Percentiles rank a stretch among this genome's conserved stretches.
Evolutionary conservation across 2,113 vertebrate genomes (phyloP).

Genomic region (Myodes glareolus): DNA sequence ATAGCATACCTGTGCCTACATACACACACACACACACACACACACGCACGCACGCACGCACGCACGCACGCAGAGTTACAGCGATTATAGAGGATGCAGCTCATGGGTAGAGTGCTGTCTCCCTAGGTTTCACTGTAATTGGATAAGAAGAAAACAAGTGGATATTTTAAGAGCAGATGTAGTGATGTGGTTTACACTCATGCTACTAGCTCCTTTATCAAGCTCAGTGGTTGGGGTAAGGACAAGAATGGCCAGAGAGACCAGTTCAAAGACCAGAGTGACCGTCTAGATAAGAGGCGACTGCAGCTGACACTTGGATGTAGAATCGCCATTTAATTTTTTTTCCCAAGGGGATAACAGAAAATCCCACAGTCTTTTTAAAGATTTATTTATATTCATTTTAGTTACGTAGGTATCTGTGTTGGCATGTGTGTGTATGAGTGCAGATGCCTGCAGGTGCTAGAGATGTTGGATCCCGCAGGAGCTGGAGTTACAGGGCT

Average conservation of each 20-base stretch:
- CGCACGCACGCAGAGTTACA: background rate
- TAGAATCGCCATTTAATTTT: too few relatives aligned
- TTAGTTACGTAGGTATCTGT: background rate
- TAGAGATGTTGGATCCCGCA: background rate
- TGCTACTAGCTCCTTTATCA: background rate
- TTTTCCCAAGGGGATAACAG: background rate
- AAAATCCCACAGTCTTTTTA: background rate
- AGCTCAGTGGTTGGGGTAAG: background rate
- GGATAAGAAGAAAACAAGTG: too few relatives aligned
- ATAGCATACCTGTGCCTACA: background rate
- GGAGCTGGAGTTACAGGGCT: background rate
- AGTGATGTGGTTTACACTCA: background rate
- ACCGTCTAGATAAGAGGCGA: background rate
- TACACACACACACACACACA: background rate
- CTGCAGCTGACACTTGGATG: background rate
- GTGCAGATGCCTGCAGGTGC: background rate
- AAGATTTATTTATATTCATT: background rate
- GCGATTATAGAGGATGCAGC: background rate
- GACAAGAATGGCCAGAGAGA: background rate
- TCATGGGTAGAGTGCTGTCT: background rate
- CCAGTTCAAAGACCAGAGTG: background rate
- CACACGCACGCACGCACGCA: background rate
- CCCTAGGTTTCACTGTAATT: background rate
- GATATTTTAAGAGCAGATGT: background rate
- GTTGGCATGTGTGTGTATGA: background rate